Evolutionary conservation across 2,797 vertebrate genomes (phyloP).

Genomic region (Pseudocheirus occidentalis): DNA sequence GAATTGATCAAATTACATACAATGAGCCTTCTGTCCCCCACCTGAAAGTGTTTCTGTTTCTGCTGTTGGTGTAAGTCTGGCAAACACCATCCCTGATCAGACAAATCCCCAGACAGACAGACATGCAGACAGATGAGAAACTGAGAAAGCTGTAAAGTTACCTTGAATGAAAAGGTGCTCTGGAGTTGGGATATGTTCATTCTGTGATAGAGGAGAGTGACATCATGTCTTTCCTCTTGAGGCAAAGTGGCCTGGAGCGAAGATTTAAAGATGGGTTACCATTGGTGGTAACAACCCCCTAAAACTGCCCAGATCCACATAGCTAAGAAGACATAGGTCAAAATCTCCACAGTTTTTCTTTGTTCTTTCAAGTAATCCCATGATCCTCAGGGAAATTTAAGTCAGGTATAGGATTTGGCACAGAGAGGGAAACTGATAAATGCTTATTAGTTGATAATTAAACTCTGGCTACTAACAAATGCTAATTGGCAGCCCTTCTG

Average conservation of each 20-base stretch:
- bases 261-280: not conserved
- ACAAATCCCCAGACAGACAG: not conserved
- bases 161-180: conserved; percentile 89
- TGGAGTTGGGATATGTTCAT: conserved; percentile 92
- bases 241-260: conserved; percentile 90
- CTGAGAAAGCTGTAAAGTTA: conserved; percentile 79
- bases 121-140: not conserved
- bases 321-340: not conserved
- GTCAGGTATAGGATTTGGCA: not conserved
- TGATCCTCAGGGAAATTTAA: not conserved
- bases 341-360: not conserved
- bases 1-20: not conserved
- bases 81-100: not conserved
- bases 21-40: not conserved
- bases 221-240: conserved; percentile 93
- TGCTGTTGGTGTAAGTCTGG: not conserved
- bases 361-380: not conserved
- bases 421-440: not conserved
- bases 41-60: not conserved
- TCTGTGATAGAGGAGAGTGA: conserved; percentile 94
- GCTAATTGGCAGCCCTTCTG: not conserved
- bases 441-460: not conserved
- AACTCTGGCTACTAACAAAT: not conserved
- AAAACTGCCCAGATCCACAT: not conserved
- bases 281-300: rapidly evolving